Percentiles rank a stretch among this genome's conserved stretches.
Evolutionary conservation across 2,888 invertebrate species (phyloP).

Genomic region (Cephus rjabovi): DNA sequence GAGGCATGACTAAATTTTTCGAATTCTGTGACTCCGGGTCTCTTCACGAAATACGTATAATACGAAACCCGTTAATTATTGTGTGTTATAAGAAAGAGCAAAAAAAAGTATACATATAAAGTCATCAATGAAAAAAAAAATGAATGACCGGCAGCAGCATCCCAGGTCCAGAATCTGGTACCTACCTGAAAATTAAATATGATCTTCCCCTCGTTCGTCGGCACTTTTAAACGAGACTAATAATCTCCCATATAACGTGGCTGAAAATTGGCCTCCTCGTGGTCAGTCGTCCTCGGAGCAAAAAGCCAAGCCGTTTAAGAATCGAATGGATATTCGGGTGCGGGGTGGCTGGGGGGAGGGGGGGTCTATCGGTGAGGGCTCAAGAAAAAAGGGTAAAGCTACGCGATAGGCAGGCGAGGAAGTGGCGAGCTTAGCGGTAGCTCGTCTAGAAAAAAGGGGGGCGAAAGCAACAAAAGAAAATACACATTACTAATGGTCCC

Average conservation of each 20-base stretch:
- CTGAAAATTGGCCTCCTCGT: constrained; percentile 18
- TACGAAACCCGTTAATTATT: background rate
- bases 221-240: constrained; percentile 10
- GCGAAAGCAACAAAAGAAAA: constrained; percentile 32
- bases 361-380: no score
- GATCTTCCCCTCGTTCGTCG: background rate
- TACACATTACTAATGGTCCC: constrained; percentile 46
- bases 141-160: background rate
- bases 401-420: constrained; percentile 14
- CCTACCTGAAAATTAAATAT: background rate
- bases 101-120: background rate
- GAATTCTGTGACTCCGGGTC: background rate
- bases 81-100: background rate
- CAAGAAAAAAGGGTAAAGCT: background rate
- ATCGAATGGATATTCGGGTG: background rate
- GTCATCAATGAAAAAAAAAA: background rate
- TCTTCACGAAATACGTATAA: background rate
- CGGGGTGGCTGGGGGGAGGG: background rate
- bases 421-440: background rate
- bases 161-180: background rate
- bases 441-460: constrained; percentile 24
- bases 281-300: constrained; percentile 4
- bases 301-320: constrained; percentile 4
- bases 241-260: constrained; percentile 19
- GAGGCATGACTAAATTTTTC: background rate